Evolutionary conservation across 1,140 invertebrate genomes (phyloP).

Genomic region (Leptopilina boulardi): DNA sequence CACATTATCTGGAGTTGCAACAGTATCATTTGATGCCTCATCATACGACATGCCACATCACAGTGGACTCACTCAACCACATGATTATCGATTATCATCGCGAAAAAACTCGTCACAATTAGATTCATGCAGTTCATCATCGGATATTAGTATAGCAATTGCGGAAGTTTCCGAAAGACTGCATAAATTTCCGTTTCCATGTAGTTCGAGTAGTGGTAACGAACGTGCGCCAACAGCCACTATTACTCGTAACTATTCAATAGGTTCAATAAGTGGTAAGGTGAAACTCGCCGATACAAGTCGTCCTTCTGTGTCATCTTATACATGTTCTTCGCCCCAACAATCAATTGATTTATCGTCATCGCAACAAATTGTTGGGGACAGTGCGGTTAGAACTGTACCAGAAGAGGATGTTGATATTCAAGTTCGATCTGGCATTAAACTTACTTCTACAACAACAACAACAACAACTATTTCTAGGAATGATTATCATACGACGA

Average conservation of each 20-base stretch:
- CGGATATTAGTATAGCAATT: conserved; percentile 81
- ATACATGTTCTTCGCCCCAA: conserved; percentile 67
- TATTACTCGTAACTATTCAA: conserved; percentile 70
- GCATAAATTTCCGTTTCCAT: conserved; percentile 76
- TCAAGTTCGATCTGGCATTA: conserved; percentile 62
- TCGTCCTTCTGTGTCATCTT: conserved; percentile 65
- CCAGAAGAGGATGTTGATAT: conserved; percentile 55
- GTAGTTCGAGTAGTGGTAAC: conserved; percentile 80
- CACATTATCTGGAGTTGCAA: conserved; percentile 57
- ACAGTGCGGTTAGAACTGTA: conserved; percentile 55
- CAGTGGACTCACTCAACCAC: conserved; percentile 49
- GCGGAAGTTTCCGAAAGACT: conserved; percentile 79
- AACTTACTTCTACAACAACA: not conserved
- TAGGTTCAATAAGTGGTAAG: conserved; percentile 63
- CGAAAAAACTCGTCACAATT: conserved; percentile 78
- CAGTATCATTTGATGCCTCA: conserved; percentile 55
- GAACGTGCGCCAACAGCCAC: conserved; percentile 64
- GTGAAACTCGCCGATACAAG: conserved; percentile 68
- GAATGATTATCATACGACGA: conserved; percentile 39
- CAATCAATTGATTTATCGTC: conserved; percentile 68
- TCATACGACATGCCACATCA: conserved; percentile 46
- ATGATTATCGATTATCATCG: conserved; percentile 62
- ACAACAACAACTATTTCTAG: too few relatives aligned
- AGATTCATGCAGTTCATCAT: conserved; percentile 82
- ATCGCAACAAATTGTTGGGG: conserved; percentile 49